Percentiles rank a stretch among this genome's conserved stretches.
Conservation (phyloP, 2,888 invertebrate genomes). For the Pilophorus perplexus region DNA sequence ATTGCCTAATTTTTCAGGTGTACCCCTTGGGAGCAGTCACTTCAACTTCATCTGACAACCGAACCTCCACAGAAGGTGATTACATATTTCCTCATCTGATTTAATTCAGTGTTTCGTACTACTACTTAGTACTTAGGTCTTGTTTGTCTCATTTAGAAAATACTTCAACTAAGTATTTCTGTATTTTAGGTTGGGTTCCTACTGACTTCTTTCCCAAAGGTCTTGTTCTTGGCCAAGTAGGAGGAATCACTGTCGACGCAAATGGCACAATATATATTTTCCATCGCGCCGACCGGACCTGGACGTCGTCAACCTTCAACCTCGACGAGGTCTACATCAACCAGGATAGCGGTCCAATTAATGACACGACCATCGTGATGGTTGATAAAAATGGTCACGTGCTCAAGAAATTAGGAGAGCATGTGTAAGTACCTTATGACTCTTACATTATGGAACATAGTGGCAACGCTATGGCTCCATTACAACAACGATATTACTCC, state of each 20-base stretch:
- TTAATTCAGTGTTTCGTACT: too few relatives aligned
- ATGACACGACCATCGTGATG: conserved; percentile 62
- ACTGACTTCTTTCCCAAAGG: conserved; percentile 52
- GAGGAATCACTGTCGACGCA: conserved; percentile 73
- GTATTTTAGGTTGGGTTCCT: conserved; percentile 58
- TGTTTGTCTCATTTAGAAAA: background rate
- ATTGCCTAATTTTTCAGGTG: too few relatives aligned
- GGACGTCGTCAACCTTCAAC: conserved; percentile 63
- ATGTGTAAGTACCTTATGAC: conserved; percentile 67
- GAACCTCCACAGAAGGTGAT: too few relatives aligned
- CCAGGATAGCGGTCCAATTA: conserved; percentile 58
- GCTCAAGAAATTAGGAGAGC: conserved; percentile 66
- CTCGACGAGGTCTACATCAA: conserved; percentile 55
- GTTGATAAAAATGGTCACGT: conserved; percentile 62
- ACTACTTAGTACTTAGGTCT: background rate
- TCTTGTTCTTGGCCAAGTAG: conserved; percentile 68
- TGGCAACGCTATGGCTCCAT: too few relatives aligned
- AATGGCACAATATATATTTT: conserved; percentile 75
- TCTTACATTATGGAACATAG: too few relatives aligned
- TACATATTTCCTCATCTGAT: too few relatives aligned
- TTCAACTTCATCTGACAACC: too few relatives aligned
- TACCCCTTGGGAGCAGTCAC: too few relatives aligned
- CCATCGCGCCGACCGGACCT: conserved; percentile 70
- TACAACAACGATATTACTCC: too few relatives aligned
- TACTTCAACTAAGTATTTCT: background rate